Evolutionary conservation across 2,888 invertebrate species (phyloP).

Genomic region (Acronicta psi): DNA sequence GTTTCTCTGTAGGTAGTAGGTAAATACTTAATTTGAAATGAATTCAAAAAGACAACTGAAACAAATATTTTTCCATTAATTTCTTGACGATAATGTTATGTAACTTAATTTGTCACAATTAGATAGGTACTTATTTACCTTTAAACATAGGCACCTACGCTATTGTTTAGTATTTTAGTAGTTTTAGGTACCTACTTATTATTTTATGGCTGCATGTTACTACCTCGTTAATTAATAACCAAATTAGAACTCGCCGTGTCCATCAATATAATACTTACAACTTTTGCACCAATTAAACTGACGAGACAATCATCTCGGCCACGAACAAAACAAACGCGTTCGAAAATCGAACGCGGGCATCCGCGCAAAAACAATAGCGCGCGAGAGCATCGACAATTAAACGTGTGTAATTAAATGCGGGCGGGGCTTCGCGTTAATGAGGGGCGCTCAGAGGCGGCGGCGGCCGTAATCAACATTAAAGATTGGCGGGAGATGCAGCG

Average conservation of each 20-base stretch:
- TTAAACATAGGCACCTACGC: too few species aligned
- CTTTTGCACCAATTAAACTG: constrained; percentile 68
- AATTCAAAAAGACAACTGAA: too few species aligned
- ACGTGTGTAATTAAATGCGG: constrained; percentile 85
- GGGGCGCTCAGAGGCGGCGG: constrained; percentile 86
- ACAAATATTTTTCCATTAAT: too few species aligned
- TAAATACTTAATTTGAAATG: too few species aligned
- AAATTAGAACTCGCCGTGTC: constrained; percentile 25
- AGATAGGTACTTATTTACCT: neutral
- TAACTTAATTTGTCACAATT: neutral
- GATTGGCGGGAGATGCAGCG: constrained; percentile 88
- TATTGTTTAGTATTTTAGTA: too few species aligned
- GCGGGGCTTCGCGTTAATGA: constrained; percentile 88
- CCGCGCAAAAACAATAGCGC: constrained; percentile 72
- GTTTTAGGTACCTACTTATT: neutral
- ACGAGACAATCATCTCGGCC: constrained; percentile 64
- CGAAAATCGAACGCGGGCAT: constrained; percentile 65
- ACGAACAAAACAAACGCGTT: constrained; percentile 61
- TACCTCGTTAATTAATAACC: constrained; percentile 29
- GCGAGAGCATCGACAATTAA: constrained; percentile 77
- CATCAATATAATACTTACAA: constrained; percentile 22
- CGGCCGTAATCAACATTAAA: constrained; percentile 88
- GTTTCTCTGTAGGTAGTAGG: too few species aligned
- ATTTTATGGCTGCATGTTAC: neutral
- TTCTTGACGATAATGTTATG: too few species aligned